phyloP scores from a whole-genome alignment of 2,113 vertebrate species.

The Electrona antarctica region DNA sequence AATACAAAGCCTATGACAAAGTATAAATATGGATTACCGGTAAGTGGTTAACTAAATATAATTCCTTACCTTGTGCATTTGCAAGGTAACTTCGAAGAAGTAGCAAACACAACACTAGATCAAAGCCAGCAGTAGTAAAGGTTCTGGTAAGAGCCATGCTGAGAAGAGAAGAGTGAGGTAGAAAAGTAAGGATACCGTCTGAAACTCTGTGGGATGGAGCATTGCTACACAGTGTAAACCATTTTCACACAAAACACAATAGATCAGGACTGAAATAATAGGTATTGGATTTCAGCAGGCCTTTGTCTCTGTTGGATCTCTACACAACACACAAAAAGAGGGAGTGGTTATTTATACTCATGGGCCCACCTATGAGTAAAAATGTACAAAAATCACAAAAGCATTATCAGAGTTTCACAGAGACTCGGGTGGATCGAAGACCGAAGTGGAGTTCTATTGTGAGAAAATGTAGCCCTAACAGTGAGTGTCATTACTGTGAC shows the following conservation, averaged over 20 bases:
- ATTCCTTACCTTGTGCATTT: conserved; percentile 36
- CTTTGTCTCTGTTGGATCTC: conserved; percentile 12
- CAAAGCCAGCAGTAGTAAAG: neutral
- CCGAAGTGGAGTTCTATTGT: too few relatives aligned
- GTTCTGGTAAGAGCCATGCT: conserved; percentile 12
- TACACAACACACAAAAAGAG: neutral
- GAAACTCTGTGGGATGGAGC: neutral
- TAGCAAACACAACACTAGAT: conserved; percentile 26
- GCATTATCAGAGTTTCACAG: too few relatives aligned
- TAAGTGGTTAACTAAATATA: neutral
- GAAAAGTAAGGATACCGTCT: neutral
- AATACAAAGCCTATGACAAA: too few relatives aligned
- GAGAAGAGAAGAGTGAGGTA: neutral
- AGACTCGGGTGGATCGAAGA: too few relatives aligned
- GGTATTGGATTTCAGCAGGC: conserved; percentile 46
- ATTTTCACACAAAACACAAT: conserved; percentile 27
- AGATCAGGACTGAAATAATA: conserved; percentile 10
- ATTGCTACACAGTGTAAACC: conserved; percentile 2
- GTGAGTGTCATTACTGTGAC: too few relatives aligned
- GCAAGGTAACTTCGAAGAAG: conserved; percentile 12
- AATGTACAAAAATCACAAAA: too few relatives aligned
- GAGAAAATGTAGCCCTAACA: too few relatives aligned
- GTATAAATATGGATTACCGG: neutral
- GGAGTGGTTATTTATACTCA: too few relatives aligned
- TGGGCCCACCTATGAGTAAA: neutral